A percentile compares a stretch with the other conserved stretches of the same genome.
Conservation (phyloP, 2,888 invertebrate species). For the Tetranychus truncatus region DNA sequence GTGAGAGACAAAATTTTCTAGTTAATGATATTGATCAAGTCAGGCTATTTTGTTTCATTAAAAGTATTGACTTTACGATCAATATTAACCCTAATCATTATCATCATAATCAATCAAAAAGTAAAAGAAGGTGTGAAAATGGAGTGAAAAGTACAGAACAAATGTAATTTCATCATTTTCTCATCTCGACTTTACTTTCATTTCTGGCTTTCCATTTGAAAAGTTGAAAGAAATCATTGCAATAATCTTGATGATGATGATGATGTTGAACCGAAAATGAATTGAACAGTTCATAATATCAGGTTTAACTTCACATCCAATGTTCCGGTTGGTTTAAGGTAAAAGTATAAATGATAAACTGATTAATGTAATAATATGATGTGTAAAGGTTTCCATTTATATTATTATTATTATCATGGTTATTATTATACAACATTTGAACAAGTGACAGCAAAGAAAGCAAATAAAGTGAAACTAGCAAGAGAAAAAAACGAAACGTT, state of each 20-base stretch:
- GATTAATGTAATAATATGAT: background rate
- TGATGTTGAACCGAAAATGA: conserved; percentile 2
- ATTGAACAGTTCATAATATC: background rate
- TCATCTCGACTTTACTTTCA: too few relatives aligned
- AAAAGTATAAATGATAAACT: background rate
- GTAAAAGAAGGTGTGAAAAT: too few relatives aligned
- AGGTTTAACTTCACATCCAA: background rate
- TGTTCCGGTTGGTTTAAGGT: background rate
- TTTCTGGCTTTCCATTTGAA: too few relatives aligned
- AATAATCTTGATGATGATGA: background rate
- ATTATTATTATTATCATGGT: background rate
- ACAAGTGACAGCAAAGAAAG: background rate
- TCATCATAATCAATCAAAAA: too few relatives aligned
- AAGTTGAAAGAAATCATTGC: background rate
- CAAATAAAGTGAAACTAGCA: background rate
- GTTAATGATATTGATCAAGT: too few relatives aligned
- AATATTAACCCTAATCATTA: too few relatives aligned
- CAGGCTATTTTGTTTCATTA: too few relatives aligned
- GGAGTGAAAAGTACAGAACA: too few relatives aligned
- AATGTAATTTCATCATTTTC: too few relatives aligned
- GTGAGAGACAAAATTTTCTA: too few relatives aligned
- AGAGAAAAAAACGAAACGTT: conserved; percentile 1
- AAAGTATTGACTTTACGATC: too few relatives aligned
- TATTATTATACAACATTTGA: background rate
- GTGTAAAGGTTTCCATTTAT: background rate